Conservation (phyloP, 2,797 vertebrate genomes). For the Sorex maritimensis region DNA sequence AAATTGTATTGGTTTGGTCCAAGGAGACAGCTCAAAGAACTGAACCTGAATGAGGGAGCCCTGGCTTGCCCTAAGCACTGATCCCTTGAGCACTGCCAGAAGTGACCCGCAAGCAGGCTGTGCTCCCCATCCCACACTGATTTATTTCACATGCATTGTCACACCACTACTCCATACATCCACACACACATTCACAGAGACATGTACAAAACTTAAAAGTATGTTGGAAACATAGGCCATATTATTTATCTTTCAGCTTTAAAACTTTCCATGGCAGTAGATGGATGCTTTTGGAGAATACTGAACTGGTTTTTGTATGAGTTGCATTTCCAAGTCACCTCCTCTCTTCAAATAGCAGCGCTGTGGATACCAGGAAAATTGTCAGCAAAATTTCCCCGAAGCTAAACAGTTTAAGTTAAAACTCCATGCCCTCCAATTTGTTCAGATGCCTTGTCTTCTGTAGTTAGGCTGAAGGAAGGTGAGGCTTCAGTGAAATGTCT, state of each 20-base stretch:
- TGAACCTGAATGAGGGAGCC: too few species aligned
- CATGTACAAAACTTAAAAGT: neutral
- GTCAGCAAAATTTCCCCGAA: slow-evolving; percentile 80
- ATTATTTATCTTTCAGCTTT: slow-evolving; percentile 69
- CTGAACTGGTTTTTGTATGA: slow-evolving; percentile 59
- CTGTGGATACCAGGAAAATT: slow-evolving; percentile 53
- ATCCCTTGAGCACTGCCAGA: too few species aligned
- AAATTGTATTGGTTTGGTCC: neutral
- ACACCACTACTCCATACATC: neutral
- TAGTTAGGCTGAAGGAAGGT: slow-evolving; percentile 56
- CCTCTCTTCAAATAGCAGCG: slow-evolving; percentile 46
- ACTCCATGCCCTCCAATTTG: slow-evolving; percentile 72
- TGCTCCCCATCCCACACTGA: too few species aligned
- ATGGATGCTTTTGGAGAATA: slow-evolving; percentile 66
- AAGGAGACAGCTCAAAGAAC: neutral
- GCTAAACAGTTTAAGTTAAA: slow-evolving; percentile 82
- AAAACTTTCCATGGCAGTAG: slow-evolving; percentile 68
- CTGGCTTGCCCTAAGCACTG: too few species aligned
- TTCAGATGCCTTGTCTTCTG: slow-evolving; percentile 77
- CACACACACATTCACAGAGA: rapidly evolving
- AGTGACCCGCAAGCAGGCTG: too few species aligned
- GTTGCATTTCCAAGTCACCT: slow-evolving; percentile 62
- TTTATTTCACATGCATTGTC: neutral
- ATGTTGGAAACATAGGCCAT: slow-evolving; percentile 68
- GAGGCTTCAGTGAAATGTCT: slow-evolving; percentile 52